phyloP scores from a whole-genome alignment of 2,113 vertebrate genomes.

The Guaruba guarouba region DNA sequence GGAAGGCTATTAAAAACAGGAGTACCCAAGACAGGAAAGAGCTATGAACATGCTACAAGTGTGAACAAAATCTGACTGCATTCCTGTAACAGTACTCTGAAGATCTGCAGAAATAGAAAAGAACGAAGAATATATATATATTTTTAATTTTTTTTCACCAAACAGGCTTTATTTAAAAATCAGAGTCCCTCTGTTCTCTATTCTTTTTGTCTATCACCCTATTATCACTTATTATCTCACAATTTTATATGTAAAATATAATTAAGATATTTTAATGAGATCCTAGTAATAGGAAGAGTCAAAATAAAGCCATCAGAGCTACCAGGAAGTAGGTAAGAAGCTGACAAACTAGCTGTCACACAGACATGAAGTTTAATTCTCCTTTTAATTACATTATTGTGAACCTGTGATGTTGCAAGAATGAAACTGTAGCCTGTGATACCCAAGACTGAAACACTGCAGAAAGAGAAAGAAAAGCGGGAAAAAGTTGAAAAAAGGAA shows the following conservation, averaged over 20 bases:
- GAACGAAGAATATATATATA: background rate
- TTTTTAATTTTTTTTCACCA: too few species aligned
- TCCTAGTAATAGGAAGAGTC: background rate
- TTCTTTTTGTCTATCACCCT: background rate
- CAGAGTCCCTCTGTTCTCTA: background rate
- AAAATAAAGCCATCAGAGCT: background rate
- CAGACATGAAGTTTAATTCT: background rate
- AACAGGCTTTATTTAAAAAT: background rate
- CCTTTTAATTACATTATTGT: background rate
- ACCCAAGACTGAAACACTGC: background rate
- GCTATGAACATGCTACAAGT: background rate
- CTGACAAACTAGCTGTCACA: background rate
- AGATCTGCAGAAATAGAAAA: background rate
- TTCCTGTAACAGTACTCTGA: background rate
- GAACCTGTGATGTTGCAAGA: background rate
- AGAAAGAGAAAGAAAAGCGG: background rate
- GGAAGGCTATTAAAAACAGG: background rate
- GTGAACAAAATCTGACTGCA: background rate
- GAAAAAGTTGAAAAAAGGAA: background rate
- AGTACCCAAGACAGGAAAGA: background rate
- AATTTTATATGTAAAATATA: background rate
- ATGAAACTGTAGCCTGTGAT: background rate
- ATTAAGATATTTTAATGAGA: background rate
- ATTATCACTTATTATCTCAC: background rate
- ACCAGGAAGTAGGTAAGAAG: background rate